Evolutionary conservation across 2,888 invertebrate genomes (phyloP).

Genomic region (Troides oblongomaculatus): DNA sequence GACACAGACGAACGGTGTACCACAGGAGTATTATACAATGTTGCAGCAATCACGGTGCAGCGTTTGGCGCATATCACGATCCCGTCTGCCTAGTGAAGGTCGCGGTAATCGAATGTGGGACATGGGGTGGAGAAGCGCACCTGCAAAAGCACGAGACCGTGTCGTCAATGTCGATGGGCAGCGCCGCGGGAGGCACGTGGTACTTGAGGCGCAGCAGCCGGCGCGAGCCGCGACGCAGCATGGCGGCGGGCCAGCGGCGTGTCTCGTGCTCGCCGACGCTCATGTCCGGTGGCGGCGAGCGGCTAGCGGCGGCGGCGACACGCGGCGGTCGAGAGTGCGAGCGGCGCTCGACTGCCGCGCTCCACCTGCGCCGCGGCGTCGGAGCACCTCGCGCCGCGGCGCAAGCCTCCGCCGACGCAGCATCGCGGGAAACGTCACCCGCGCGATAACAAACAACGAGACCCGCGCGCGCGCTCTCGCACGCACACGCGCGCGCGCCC

Average conservation of each 20-base stretch:
- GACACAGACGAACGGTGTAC: too few species aligned
- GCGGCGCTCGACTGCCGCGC: constrained; percentile 27
- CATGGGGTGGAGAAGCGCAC: constrained; percentile 63
- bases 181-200: constrained; percentile 43
- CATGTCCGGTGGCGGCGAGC: constrained; percentile 44
- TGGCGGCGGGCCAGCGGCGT: constrained; percentile 64
- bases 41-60: background rate
- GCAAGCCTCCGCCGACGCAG: constrained; percentile 21
- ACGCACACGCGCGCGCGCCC: background rate
- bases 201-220: constrained; percentile 29
- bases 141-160: constrained; percentile 91
- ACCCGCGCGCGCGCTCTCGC: background rate
- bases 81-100: too few species aligned
- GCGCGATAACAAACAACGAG: constrained; percentile 51
- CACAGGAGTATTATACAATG: too few species aligned
- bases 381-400: constrained; percentile 21
- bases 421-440: constrained; percentile 44
- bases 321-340: constrained; percentile 41
- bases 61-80: too few species aligned
- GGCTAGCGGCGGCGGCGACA: constrained; percentile 60
- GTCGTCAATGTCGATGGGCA: constrained; percentile 83
- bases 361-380: constrained; percentile 29
- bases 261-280: constrained; percentile 55
- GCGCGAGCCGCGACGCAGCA: constrained; percentile 52
- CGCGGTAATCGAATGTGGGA: background rate